phyloP scores from a whole-genome alignment of 2,797 vertebrate genomes.

The Brachyrhaphis roseni region DNA sequence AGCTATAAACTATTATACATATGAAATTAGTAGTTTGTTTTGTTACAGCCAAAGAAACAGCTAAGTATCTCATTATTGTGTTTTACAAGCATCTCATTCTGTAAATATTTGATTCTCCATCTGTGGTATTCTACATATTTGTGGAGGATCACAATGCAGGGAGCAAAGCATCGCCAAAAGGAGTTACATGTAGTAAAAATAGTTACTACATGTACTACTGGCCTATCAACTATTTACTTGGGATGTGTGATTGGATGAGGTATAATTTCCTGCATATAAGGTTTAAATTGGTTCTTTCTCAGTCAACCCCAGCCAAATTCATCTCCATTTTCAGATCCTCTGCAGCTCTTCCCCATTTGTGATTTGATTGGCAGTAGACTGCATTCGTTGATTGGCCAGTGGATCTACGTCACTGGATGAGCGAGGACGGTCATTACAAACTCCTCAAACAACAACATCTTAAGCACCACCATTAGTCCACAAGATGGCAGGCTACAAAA shows the following conservation, averaged over 20 bases:
- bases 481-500: neutral
- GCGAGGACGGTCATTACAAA: neutral
- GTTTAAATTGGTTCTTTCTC: neutral
- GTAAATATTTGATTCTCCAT: neutral
- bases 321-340: neutral
- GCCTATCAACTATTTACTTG: neutral
- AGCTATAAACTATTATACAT: neutral
- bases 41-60: neutral
- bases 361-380: neutral
- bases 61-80: too few species aligned
- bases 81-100: neutral
- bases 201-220: too few species aligned
- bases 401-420: neutral
- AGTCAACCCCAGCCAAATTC: neutral
- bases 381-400: neutral
- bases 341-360: neutral
- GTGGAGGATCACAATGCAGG: neutral
- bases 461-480: neutral
- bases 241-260: neutral
- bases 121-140: neutral
- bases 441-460: neutral
- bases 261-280: neutral
- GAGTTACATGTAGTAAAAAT: neutral
- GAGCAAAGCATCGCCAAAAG: neutral
- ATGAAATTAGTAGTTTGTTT: neutral